These are phyloP conservation scores for Columbina picui DNA, from an alignment of 2,113 vertebrate genomes.

Conservation along the genomic window DNA sequence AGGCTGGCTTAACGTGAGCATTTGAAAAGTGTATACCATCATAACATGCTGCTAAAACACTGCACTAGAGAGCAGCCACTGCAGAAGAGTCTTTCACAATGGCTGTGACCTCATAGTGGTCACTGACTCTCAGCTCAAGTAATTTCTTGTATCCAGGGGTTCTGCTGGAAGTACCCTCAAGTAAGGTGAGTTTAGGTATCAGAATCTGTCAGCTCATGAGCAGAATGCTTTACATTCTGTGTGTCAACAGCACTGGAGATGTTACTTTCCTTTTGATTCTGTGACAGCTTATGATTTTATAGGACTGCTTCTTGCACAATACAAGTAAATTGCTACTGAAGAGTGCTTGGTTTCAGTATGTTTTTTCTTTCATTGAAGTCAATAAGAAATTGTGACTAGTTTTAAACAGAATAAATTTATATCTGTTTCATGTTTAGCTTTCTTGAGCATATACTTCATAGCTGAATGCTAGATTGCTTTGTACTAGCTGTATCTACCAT, in stretches of 20 bases:
- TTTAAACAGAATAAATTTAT: background rate
- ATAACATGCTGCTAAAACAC: background rate
- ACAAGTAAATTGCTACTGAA: background rate
- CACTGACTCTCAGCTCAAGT: background rate
- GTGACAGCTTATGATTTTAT: background rate
- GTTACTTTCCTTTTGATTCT: background rate
- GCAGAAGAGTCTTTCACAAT: background rate
- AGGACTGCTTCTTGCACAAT: background rate
- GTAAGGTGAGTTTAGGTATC: background rate
- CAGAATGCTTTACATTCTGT: background rate
- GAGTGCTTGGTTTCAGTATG: background rate
- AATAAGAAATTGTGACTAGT: background rate
- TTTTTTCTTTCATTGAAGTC: background rate
- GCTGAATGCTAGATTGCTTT: background rate
- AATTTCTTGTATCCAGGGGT: background rate
- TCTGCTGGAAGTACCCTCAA: background rate
- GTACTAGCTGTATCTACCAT: background rate
- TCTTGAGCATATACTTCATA: background rate
- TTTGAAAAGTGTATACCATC: background rate
- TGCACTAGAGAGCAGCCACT: background rate
- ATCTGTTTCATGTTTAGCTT: background rate
- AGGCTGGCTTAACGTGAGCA: background rate
- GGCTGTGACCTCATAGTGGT: background rate
- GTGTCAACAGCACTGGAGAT: background rate
- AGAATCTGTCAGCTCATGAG: rapidly evolving